A percentile compares a stretch with the other conserved stretches of the same genome.
Evolutionary conservation across 1,140 invertebrate species (phyloP).

Genomic region (Lerema accius): DNA sequence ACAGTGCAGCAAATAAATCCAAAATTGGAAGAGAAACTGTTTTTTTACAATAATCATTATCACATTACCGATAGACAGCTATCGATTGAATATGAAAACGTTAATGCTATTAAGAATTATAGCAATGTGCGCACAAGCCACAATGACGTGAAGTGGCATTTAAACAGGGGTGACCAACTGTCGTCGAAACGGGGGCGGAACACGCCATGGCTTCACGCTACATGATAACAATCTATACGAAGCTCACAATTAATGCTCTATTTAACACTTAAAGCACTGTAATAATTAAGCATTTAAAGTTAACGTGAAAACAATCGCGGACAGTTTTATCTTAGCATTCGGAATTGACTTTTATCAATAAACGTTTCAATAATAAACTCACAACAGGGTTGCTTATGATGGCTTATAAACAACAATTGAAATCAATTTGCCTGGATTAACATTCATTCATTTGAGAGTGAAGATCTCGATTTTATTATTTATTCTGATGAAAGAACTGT

Average conservation of each 20-base stretch:
- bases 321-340: slow-evolving; percentile 7
- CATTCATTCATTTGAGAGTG: too few species aligned
- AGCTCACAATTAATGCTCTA: slow-evolving; percentile 69
- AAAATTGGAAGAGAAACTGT: not conserved
- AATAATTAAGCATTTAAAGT: slow-evolving; percentile 12
- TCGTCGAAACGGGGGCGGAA: slow-evolving; percentile 70
- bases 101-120: slow-evolving; percentile 59
- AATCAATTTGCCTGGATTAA: too few species aligned
- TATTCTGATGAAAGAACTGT: slow-evolving; percentile 39
- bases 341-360: too few species aligned
- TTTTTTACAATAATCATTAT: not conserved
- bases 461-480: too few species aligned
- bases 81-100: slow-evolving; percentile 55
- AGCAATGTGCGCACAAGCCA: slow-evolving; percentile 75
- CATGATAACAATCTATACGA: slow-evolving; percentile 74
- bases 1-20: not conserved
- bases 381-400: too few species aligned
- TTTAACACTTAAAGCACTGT: slow-evolving; percentile 57
- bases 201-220: slow-evolving; percentile 70
- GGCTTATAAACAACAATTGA: too few species aligned
- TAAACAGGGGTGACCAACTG: slow-evolving; percentile 81
- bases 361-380: too few species aligned
- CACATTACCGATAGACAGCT: slow-evolving; percentile 19
- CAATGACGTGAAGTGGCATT: slow-evolving; percentile 74
- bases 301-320: slow-evolving; percentile 15